A percentile compares a stretch with the other conserved stretches of the same genome.
phyloP scores from a whole-genome alignment of 35 echinoderm and acorn worm genomes.

The Diadema setosum region DNA sequence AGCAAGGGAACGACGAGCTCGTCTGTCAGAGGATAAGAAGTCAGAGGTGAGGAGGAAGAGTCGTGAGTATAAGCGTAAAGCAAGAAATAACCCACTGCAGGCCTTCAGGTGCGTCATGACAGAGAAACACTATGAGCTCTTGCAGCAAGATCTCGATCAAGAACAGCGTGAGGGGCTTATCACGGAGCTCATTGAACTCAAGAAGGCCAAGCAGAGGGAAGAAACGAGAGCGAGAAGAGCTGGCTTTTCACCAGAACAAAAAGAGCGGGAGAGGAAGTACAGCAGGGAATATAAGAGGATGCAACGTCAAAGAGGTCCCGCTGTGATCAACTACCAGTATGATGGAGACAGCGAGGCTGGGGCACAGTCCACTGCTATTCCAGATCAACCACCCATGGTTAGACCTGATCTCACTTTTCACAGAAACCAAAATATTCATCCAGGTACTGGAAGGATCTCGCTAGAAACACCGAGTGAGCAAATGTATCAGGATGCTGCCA shows the following conservation, averaged over 20 bases:
- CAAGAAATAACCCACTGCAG: neutral
- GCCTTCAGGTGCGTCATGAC: neutral
- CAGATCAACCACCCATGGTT: neutral
- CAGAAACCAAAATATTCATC: too few relatives aligned
- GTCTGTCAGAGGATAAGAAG: neutral
- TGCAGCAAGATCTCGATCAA: neutral
- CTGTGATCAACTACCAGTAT: neutral
- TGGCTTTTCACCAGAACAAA: neutral
- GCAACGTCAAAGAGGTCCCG: neutral
- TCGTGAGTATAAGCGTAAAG: constrained; percentile 7
- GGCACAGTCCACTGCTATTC: neutral
- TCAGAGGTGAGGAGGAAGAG: neutral
- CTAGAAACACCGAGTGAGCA: neutral
- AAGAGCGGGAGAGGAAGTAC: neutral
- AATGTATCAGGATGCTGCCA: neutral
- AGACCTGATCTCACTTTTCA: neutral
- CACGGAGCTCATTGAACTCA: neutral
- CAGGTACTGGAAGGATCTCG: neutral
- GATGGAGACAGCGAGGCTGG: neutral
- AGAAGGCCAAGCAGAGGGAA: neutral
- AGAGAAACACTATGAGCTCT: neutral
- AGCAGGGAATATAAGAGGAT: neutral
- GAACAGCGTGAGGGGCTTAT: neutral
- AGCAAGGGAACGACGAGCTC: neutral
- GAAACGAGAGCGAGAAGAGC: neutral